Evolutionary conservation across 1,140 invertebrate genomes (phyloP).

Genomic region (Carposina sasakii): DNA sequence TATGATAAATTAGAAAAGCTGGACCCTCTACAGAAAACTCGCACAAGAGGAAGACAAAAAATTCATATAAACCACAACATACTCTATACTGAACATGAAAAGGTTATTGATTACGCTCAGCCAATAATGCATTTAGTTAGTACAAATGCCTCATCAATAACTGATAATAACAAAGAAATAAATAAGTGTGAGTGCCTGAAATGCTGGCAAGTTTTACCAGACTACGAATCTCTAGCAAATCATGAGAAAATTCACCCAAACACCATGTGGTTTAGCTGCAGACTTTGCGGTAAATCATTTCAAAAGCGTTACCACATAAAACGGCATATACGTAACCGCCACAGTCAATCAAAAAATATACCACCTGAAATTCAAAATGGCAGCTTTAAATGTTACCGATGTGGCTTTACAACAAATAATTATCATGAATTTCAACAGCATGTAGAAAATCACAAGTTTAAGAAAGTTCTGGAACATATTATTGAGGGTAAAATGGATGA

Average conservation of each 20-base stretch:
- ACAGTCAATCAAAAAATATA: slow-evolving; percentile 6
- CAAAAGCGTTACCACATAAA: slow-evolving; percentile 38
- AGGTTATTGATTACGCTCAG: slow-evolving; percentile 56
- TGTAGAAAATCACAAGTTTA: slow-evolving; percentile 63
- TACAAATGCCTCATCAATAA: slow-evolving; percentile 23
- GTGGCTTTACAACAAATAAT: slow-evolving; percentile 31
- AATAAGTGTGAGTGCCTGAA: slow-evolving; percentile 50
- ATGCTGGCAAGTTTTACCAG: slow-evolving; percentile 52
- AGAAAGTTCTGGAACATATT: slow-evolving; percentile 40
- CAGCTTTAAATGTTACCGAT: slow-evolving; percentile 38
- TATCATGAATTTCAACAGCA: slow-evolving; percentile 46
- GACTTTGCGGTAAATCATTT: slow-evolving; percentile 56
- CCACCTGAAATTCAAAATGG: slow-evolving; percentile 3
- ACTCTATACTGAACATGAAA: slow-evolving; percentile 40
- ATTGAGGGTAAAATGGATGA: slow-evolving; percentile 41
- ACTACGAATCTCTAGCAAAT: slow-evolving; percentile 39
- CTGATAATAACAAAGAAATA: slow-evolving; percentile 20
- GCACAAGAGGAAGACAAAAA: slow-evolving; percentile 52
- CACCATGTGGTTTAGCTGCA: slow-evolving; percentile 56
- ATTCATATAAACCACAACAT: slow-evolving; percentile 45
- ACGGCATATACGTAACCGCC: slow-evolving; percentile 36
- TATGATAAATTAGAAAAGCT: slow-evolving; percentile 51
- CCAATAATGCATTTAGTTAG: slow-evolving; percentile 53
- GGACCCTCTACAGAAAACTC: slow-evolving; percentile 45
- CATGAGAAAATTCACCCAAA: slow-evolving; percentile 56